These are phyloP conservation scores for Diabrotica balteata DNA, from an alignment of 2,888 invertebrate genomes.

Conservation along the genomic window DNA sequence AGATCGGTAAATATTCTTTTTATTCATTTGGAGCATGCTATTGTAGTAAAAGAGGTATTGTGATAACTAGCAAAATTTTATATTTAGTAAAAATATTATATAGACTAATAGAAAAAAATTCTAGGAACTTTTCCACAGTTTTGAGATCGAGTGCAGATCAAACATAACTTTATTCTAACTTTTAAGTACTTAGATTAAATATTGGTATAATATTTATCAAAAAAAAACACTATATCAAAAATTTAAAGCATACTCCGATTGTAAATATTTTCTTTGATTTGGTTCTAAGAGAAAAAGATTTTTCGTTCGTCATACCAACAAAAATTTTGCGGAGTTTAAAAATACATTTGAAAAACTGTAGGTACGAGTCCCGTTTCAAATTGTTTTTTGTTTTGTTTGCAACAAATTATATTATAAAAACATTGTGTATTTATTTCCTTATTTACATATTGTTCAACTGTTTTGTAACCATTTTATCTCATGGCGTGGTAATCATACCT, in stretches of 20 bases:
- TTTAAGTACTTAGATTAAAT: conserved; percentile 9
- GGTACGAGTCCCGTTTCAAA: background rate
- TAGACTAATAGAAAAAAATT: conserved; percentile 1
- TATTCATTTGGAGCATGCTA: too few relatives aligned
- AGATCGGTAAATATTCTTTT: too few relatives aligned
- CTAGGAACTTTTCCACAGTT: conserved; percentile 8
- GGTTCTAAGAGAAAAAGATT: background rate
- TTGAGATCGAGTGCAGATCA: conserved; percentile 9
- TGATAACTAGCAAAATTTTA: conserved; percentile 23
- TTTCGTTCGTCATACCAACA: background rate
- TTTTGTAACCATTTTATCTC: too few relatives aligned
- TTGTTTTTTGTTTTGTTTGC: too few relatives aligned
- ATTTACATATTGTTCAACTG: too few relatives aligned
- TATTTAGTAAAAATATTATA: conserved; percentile 6
- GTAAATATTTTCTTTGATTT: conserved; percentile 18
- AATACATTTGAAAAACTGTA: conserved; percentile 11
- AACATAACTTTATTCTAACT: conserved; percentile 1
- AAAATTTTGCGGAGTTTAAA: conserved; percentile 15
- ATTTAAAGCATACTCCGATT: conserved; percentile 12
- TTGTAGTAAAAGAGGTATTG: conserved; percentile 11
- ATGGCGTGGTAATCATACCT: too few relatives aligned
- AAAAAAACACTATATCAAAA: conserved; percentile 13
- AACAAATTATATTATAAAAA: too few relatives aligned
- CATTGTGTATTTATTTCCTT: too few relatives aligned
- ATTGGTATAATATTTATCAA: conserved; percentile 17